Conservation (phyloP, 2,888 invertebrate genomes). For the Limnephilus rhombicus region DNA sequence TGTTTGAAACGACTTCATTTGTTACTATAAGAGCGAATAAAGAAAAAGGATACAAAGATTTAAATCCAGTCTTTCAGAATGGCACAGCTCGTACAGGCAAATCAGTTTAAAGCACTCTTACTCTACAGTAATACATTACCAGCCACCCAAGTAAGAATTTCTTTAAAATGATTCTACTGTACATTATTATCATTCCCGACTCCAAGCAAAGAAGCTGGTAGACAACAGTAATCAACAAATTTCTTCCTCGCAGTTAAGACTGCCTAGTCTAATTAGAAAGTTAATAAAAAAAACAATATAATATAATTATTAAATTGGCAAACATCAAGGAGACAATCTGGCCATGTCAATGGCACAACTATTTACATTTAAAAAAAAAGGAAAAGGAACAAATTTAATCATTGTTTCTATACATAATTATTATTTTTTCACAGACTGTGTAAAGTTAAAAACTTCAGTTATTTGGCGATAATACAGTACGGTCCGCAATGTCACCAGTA, state of each 20-base stretch:
- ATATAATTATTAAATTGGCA: conserved; percentile 55
- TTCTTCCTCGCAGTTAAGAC: conserved; percentile 34
- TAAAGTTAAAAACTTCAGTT: conserved; percentile 1
- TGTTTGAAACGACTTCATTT: background rate
- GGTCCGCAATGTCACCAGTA: background rate
- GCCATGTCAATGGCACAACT: conserved; percentile 58
- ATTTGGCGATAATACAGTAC: conserved; percentile 38
- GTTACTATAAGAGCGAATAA: background rate
- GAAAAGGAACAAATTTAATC: background rate
- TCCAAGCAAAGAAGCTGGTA: conserved; percentile 61
- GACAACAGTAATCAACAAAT: conserved; percentile 60
- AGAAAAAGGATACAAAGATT: conserved; percentile 4
- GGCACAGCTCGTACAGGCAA: conserved; percentile 37
- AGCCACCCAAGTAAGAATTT: too few relatives aligned
- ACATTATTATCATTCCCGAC: conserved; percentile 48
- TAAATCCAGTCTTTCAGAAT: conserved; percentile 57
- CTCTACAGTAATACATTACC: too few relatives aligned
- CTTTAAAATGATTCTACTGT: too few relatives aligned
- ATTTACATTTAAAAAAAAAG: conserved; percentile 51
- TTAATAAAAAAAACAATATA: conserved; percentile 48
- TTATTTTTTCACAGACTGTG: background rate
- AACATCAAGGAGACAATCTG: conserved; percentile 58
- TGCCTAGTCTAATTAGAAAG: conserved; percentile 43
- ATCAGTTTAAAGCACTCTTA: too few relatives aligned
- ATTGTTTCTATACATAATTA: conserved; percentile 1